Conservation (phyloP, 2,888 invertebrate genomes). For the Rotaria sp. region DNA sequence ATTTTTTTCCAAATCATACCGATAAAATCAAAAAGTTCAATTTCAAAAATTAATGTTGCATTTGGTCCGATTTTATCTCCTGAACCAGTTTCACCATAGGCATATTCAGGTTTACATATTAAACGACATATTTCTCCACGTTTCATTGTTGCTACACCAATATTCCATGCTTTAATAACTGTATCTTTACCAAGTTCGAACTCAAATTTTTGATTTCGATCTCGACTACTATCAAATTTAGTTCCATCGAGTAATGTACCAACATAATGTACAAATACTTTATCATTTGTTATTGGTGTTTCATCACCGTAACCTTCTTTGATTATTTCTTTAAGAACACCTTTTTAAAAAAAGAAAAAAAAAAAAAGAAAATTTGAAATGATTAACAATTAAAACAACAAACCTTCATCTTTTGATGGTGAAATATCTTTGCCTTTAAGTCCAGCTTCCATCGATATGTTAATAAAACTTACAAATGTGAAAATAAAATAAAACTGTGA, state of each 20-base stretch:
- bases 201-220: slow-evolving; percentile 73
- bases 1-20: slow-evolving; percentile 41
- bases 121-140: slow-evolving; percentile 35
- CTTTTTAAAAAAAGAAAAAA: neutral
- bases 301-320: slow-evolving; percentile 69
- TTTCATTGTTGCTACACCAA: slow-evolving; percentile 40
- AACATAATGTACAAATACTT: slow-evolving; percentile 74
- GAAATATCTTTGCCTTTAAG: slow-evolving; percentile 59
- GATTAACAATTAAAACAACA: slow-evolving; percentile 61
- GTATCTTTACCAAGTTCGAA: slow-evolving; percentile 78
- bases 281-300: slow-evolving; percentile 67
- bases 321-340: slow-evolving; percentile 44
- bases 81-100: slow-evolving; percentile 45
- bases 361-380: neutral
- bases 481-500: neutral
- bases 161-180: slow-evolving; percentile 40
- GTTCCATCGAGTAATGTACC: slow-evolving; percentile 77
- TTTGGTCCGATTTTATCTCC: slow-evolving; percentile 51
- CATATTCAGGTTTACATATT: slow-evolving; percentile 34
- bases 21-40: slow-evolving; percentile 68
- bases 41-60: slow-evolving; percentile 78
- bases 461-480: neutral
- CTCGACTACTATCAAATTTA: slow-evolving; percentile 82
- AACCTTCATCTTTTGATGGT: slow-evolving; percentile 67
- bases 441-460: neutral